phyloP scores from a whole-genome alignment of 2,797 vertebrate genomes.

The Sebastes melanostomus region DNA sequence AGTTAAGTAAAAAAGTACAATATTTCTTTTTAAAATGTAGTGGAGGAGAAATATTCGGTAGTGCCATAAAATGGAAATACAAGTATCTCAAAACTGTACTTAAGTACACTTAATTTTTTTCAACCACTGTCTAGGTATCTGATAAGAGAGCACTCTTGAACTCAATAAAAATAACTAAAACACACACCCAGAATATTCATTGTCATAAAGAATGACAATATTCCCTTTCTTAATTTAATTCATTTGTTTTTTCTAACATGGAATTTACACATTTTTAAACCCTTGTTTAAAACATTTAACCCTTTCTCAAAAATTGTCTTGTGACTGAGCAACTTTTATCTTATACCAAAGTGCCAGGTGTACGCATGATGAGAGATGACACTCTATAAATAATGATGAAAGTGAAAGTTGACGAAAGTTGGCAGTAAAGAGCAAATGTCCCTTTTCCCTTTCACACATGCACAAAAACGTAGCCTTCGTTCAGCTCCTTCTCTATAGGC shows the following conservation, averaged over 20 bases:
- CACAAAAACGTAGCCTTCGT: not conserved
- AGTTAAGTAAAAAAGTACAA: not conserved
- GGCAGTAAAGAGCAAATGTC: not conserved
- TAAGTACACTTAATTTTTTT: not conserved
- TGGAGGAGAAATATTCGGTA: not conserved
- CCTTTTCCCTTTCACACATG: not conserved
- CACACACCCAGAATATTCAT: not conserved
- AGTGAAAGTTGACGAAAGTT: not conserved
- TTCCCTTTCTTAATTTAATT: not conserved
- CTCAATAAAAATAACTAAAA: not conserved
- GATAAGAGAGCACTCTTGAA: not conserved
- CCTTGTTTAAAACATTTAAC: not conserved
- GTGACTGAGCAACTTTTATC: not conserved
- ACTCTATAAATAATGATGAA: constrained; percentile 10
- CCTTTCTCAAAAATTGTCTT: not conserved
- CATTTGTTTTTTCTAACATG: not conserved
- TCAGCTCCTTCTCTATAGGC: constrained; percentile 15
- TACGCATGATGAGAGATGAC: not conserved
- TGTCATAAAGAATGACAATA: not conserved
- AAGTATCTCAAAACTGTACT: not conserved
- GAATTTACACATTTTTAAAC: not conserved
- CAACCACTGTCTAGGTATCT: not conserved
- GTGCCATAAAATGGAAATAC: not conserved
- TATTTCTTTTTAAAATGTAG: not conserved
- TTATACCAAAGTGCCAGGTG: not conserved